Percentiles rank a stretch among this genome's conserved stretches.
These are phyloP conservation scores for Vanessa atalanta DNA, from an alignment of 1,140 invertebrate genomes.

Conservation along the genomic window DNA sequence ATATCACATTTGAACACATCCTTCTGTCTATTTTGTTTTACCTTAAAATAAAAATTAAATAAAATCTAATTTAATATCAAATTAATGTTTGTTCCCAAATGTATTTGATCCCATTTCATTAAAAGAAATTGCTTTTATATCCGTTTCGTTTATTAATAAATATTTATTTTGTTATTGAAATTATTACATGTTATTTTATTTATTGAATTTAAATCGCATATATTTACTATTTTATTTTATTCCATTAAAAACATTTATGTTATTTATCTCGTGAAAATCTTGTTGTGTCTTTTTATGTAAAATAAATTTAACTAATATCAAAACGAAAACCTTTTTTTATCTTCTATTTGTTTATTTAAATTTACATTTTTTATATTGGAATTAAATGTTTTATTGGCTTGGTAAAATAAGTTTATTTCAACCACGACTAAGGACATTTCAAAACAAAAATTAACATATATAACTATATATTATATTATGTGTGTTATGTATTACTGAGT, in stretches of 20 bases:
- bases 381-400: no score
- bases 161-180: neutral
- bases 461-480: neutral
- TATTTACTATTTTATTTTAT: no score
- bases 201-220: no score
- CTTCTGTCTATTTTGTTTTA: conserved; percentile 65
- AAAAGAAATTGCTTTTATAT: neutral
- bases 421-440: neutral
- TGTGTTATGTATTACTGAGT: conserved; percentile 2
- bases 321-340: no score
- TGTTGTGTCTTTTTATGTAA: no score
- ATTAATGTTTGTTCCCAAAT: conserved; percentile 57
- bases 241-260: no score
- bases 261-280: no score
- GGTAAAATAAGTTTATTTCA: no score
- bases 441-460: neutral
- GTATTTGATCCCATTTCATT: conserved; percentile 22
- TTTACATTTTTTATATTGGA: no score
- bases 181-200: no score
- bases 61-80: conserved; percentile 50
- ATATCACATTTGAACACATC: conserved; percentile 80
- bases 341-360: no score
- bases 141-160: neutral
- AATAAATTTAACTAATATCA: no score
- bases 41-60: conserved; percentile 62